Base-by-base conservation (phyloP, 2,113 vertebrate species). In the Microtus pennsylvanicus region DNA sequence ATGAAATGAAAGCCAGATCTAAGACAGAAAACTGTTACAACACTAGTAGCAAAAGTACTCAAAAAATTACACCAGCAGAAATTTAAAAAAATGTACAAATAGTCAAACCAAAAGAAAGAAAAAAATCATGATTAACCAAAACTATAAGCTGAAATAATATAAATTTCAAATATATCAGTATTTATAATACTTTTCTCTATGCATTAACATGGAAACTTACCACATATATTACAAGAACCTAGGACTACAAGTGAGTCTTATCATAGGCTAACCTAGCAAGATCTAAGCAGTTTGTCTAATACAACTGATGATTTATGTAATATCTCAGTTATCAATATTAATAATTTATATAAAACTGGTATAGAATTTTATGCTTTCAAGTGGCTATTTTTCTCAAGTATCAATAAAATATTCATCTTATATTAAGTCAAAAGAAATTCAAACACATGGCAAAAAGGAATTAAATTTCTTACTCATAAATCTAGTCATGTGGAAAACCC, bases 371-470 rank as follows among this genome's bases (percentile, higher is more conserved):
- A 11, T 72, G 21, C 45, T 94, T 65, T 88, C 63, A 24, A 82
- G 19, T 92, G 38, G 77, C 5, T 67, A 45, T 80, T 42, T 90
- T 93, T n/a, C 61, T 85, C 81, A 94, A 91, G 30, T 61, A 94
- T 91, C 58, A 97, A 89, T 87, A 91, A 92, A 97, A 92, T 47
- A 90, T 0, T 90, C 35, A 75, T 74, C 22, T 76, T 0, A 52
- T 22, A 78, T 82, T 70, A 76, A 85, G n/a, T 85, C 63, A 80
- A 30, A 90, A 95, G 80, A 87, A 80, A 47, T 24, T 80, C 35
- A 94, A 1, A 78, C 78, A 70, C 26, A 88, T 1, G 81, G 63
- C 45, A 95, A 75, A 95, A 93, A 80, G 19, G 19, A 76, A 26
- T 70, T 82, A n/a, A 85, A 77, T 61, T 67, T 58, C 17, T 30